A percentile compares a stretch with the other conserved stretches of the same genome.
These are phyloP conservation scores for Oopsacas minuta DNA, from an alignment of 37 sponge, comb jelly and placozoan species.

Conservation along the genomic window DNA sequence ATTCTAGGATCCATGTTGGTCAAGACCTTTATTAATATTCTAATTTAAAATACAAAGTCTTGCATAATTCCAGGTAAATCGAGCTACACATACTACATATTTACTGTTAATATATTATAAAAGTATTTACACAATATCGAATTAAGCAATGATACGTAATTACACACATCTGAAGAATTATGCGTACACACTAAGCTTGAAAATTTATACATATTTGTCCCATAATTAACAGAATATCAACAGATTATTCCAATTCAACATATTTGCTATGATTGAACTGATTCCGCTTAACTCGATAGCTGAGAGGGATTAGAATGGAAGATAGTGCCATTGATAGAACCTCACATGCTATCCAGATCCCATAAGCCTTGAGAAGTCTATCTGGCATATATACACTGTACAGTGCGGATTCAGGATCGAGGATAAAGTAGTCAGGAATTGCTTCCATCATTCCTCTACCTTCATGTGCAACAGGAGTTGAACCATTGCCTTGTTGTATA, in stretches of 20 bases:
- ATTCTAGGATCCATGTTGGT: too few species aligned
- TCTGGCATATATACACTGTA: slow-evolving; percentile 6
- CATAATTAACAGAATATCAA: too few species aligned
- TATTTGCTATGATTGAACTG: background rate
- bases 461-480: background rate
- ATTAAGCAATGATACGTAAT: too few species aligned
- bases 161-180: too few species aligned
- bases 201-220: too few species aligned
- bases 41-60: too few species aligned
- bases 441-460: background rate
- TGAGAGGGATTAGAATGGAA: background rate
- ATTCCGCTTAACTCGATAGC: background rate
- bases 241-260: background rate
- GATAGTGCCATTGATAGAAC: background rate
- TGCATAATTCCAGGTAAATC: too few species aligned
- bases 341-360: background rate
- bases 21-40: too few species aligned
- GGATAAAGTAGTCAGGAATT: background rate
- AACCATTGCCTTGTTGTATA: background rate
- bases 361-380: slow-evolving; percentile 7
- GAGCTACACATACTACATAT: too few species aligned
- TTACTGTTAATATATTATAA: too few species aligned
- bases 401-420: background rate
- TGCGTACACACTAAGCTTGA: too few species aligned
- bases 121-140: too few species aligned